Evolutionary conservation across 2,797 vertebrate species (phyloP), one percentile per base, ranked within the genome.

Genomic region (Phaenicophaeus curvirostris): DNA sequence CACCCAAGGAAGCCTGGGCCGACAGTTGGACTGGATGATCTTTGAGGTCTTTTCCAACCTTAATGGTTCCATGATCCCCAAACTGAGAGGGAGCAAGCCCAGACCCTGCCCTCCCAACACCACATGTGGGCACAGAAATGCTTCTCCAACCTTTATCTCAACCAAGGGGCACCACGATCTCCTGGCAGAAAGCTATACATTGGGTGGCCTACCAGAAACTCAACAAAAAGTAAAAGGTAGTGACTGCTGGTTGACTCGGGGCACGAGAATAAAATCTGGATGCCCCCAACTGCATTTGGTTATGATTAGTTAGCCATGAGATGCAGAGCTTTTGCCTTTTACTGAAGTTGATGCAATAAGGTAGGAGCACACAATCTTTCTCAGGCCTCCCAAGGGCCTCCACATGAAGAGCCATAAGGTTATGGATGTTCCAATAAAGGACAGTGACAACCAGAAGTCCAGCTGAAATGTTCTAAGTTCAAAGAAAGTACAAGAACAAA

Each of bases 101-200:
- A 0, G 11, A 30, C 11, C 24, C 18, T 14, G 48, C 20, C 69
- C 10, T 25, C 24, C 9, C 2, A 16, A 77, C 28, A 30, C 37
- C 2, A 1, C 4, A 0, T 0, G 1, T 2, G 10, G 58, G 24
- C 8, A 30, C 7, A 37, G 19, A 17, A 63, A 59, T 3, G 0
- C 24, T 59, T 53, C 62, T 67, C n/a, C 2, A 2, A 9, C 25
- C 25, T 28, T 69, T 18, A 57, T 46, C 59, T 58, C 17, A 6
- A 57, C 30, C 44, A 35, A 41, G 25, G 17, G 35, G 58, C 20
- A 0, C 31, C 15, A 28, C 2, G 3, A 6, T 46, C 39, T 27
- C 51, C 48, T 16, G 24, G 25, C 41, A 19, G n/a, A 1, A 2
- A 71, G 41, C 58, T 44, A 59, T 39, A 55, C 61, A 71, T 17